Conservation (phyloP, 92 coral and sea anemone species). For the Paragorgia papillata region DNA sequence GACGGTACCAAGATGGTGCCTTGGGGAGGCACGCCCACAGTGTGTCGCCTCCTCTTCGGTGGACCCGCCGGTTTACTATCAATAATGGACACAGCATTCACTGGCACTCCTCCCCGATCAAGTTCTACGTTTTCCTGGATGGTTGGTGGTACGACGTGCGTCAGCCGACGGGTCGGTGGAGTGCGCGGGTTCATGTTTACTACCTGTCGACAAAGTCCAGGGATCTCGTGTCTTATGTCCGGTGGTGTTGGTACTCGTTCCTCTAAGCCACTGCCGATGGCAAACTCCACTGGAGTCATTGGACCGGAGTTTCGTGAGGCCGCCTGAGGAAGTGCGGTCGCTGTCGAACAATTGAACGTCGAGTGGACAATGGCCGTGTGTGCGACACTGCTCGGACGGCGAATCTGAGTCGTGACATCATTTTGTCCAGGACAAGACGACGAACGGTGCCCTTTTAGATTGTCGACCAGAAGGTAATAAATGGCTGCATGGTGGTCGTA, state of each 20-base stretch:
- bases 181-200: conserved; percentile 25
- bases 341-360: conserved; percentile 38
- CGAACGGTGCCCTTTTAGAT: conserved; percentile 83
- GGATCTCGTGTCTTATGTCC: conserved; percentile 92
- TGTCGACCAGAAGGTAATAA: conserved; percentile 86
- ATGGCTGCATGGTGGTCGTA: conserved; percentile 98
- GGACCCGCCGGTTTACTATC: conserved; percentile 39
- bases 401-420: conserved; percentile 81
- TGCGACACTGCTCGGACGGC: conserved; percentile 98
- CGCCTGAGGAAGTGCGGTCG: conserved; percentile 46
- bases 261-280: conserved; percentile 78
- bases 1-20: conserved; percentile 71
- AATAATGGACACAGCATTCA: conserved; percentile 37
- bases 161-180: conserved; percentile 28
- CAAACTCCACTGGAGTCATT: conserved; percentile 81
- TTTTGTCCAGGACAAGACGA: conserved; percentile 89
- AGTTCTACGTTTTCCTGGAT: conserved; percentile 49
- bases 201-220: conserved; percentile 37
- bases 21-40: conserved; percentile 75
- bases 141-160: conserved; percentile 38
- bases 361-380: conserved; percentile 92
- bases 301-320: conserved; percentile 69
- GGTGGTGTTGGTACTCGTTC: conserved; percentile 98
- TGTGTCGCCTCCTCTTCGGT: conserved; percentile 81
- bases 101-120: conserved; percentile 50